Evolutionary conservation across 2,797 vertebrate genomes (phyloP).

Genomic region (Garrulus glandarius): DNA sequence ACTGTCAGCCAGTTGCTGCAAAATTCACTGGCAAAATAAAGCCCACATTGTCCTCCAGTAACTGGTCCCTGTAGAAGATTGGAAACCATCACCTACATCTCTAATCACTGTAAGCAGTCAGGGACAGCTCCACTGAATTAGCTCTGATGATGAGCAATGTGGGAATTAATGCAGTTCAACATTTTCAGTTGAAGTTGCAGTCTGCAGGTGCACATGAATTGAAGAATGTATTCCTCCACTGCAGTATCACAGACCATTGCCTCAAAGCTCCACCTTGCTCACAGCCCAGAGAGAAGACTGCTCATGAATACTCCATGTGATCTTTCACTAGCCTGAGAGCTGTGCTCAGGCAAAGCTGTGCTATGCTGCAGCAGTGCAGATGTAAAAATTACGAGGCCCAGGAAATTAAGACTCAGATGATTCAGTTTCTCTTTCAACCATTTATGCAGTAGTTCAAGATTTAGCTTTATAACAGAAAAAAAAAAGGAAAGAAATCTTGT

Average conservation of each 20-base stretch:
- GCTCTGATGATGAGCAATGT: background rate
- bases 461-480: background rate
- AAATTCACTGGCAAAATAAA: background rate
- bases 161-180: background rate
- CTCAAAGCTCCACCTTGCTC: background rate
- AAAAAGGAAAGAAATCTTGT: background rate
- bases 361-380: background rate
- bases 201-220: background rate
- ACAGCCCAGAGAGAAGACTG: background rate
- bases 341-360: background rate
- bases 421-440: background rate
- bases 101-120: background rate
- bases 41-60: background rate
- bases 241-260: background rate
- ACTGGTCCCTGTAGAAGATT: background rate
- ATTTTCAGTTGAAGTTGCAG: background rate
- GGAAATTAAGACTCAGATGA: background rate
- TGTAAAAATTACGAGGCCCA: background rate
- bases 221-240: background rate
- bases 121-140: background rate
- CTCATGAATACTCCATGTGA: background rate
- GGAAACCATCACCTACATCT: background rate
- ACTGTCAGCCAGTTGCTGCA: background rate
- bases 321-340: background rate
- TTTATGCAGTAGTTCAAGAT: background rate